Evolutionary conservation across 2,888 invertebrate species (phyloP).

Genomic region (Hemicrepidius hirtus): DNA sequence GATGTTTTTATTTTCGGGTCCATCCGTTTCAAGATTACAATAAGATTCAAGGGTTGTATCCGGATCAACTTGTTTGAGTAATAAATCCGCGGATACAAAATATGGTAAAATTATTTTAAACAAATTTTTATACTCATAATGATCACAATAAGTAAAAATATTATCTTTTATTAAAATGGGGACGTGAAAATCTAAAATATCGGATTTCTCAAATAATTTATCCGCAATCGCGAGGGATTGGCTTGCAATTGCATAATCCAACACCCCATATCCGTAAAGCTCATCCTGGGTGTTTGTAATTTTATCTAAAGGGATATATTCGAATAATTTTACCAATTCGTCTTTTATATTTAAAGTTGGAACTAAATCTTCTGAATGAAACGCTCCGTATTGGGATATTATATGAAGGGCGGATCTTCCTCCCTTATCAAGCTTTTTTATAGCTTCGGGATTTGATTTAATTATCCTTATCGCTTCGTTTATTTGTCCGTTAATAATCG

Average conservation of each 20-base stretch:
- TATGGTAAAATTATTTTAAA: not conserved
- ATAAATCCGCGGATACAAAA: not conserved
- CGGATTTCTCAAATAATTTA: constrained; percentile 17
- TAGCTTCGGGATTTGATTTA: not conserved
- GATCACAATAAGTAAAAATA: not conserved
- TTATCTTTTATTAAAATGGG: not conserved
- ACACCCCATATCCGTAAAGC: not conserved
- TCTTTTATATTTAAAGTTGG: not conserved
- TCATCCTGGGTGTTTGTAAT: not conserved
- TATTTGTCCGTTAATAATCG: constrained; percentile 12
- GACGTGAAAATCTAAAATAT: not conserved
- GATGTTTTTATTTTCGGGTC: not conserved
- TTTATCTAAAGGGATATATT: not conserved
- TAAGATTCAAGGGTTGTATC: not conserved
- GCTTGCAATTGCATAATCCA: constrained; percentile 15
- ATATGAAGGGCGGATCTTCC: constrained; percentile 6
- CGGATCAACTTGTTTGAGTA: not conserved
- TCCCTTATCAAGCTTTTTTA: not conserved
- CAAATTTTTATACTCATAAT: not conserved
- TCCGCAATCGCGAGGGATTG: constrained; percentile 17
- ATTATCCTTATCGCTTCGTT: not conserved
- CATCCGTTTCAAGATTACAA: not conserved
- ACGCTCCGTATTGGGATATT: not conserved
- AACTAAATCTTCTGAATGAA: not conserved
- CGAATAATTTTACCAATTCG: not conserved